These are phyloP conservation scores for Vultur gryphus DNA, from an alignment of 2,797 vertebrate genomes.

Conservation along the genomic window DNA sequence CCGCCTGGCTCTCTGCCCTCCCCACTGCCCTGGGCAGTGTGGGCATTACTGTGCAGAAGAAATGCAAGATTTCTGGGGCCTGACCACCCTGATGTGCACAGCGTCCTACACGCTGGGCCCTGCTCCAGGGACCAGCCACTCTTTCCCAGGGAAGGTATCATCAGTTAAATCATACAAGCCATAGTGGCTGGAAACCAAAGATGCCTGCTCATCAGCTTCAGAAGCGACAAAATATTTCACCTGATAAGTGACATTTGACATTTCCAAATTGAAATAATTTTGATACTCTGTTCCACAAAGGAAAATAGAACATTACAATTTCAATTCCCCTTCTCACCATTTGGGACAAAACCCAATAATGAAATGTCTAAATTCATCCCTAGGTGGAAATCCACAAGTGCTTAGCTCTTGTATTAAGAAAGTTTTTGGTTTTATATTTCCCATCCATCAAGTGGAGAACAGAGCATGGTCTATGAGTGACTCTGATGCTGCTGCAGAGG, in stretches of 20 bases:
- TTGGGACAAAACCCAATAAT: neutral
- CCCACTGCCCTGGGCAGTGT: neutral
- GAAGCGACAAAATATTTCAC: neutral
- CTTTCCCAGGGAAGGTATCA: too few species aligned
- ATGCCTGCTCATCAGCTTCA: neutral
- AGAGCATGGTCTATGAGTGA: neutral
- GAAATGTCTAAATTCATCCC: neutral
- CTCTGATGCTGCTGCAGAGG: neutral
- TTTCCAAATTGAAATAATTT: neutral
- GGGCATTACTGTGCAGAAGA: neutral
- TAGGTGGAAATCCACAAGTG: neutral
- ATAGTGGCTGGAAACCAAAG: neutral
- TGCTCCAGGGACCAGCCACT: neutral
- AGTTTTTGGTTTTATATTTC: neutral
- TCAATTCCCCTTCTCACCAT: neutral
- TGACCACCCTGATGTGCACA: too few species aligned
- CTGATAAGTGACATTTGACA: neutral
- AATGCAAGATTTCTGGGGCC: neutral
- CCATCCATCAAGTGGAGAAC: neutral
- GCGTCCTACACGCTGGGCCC: fast-evolving
- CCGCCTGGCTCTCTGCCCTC: neutral
- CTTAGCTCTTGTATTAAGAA: neutral
- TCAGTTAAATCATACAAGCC: neutral
- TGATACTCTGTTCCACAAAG: neutral
- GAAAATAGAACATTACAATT: neutral